Evolutionary conservation across 1,140 invertebrate species (phyloP).

Genomic region (Muscidifurax raptorellus): DNA sequence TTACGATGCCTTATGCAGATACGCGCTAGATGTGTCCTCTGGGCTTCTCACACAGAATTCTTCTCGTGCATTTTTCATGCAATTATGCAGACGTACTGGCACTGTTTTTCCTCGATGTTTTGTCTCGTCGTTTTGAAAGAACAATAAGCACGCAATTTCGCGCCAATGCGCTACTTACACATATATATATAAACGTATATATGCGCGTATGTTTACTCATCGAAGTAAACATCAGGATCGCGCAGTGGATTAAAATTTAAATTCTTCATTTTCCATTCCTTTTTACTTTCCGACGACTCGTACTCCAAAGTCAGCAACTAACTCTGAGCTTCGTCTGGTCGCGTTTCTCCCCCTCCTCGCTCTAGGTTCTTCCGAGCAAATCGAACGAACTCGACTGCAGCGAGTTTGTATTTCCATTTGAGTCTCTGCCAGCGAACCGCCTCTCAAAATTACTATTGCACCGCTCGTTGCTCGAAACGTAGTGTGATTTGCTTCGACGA

Average conservation of each 20-base stretch:
- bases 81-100: not conserved
- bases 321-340: not conserved
- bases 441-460: constrained; percentile 4
- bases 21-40: not conserved
- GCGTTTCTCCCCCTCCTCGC: not conserved
- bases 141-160: constrained; percentile 25
- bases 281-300: constrained; percentile 21
- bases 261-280: constrained; percentile 46
- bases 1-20: not conserved
- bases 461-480: not conserved
- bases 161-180: too few relatives aligned
- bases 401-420: constrained; percentile 47
- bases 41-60: not conserved
- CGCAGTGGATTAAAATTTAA: constrained; percentile 41
- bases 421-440: constrained; percentile 34
- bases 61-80: not conserved
- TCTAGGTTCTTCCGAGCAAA: constrained; percentile 8
- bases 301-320: constrained; percentile 18
- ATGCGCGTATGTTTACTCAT: too few relatives aligned
- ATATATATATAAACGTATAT: too few relatives aligned
- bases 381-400: constrained; percentile 11
- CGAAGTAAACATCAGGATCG: constrained; percentile 31
- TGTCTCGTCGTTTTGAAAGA: not conserved
- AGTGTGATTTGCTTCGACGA: constrained; percentile 18
- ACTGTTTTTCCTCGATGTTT: too few relatives aligned